Percentiles rank a stretch among this genome's conserved stretches.
Evolutionary conservation across 2,113 vertebrate genomes (phyloP).

Genomic region (Phalacrocorax aristotelis): DNA sequence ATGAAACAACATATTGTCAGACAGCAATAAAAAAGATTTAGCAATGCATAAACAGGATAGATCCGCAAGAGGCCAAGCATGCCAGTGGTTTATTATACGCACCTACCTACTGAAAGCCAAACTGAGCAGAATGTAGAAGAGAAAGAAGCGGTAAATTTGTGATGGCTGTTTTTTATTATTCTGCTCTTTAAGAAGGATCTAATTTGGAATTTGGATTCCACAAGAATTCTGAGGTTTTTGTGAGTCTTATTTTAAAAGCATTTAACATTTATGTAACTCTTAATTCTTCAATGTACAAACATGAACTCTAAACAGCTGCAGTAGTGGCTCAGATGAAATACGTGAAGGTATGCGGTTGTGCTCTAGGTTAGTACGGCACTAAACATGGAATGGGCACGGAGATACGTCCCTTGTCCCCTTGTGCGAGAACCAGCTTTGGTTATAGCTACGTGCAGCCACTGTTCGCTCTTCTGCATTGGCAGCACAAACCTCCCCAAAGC

Average conservation of each 20-base stretch:
- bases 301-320: not conserved
- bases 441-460: not conserved
- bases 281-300: not conserved
- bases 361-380: not conserved
- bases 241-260: not conserved
- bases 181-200: not conserved
- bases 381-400: not conserved
- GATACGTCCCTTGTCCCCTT: not conserved
- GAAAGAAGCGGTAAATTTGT: constrained; percentile 30
- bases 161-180: constrained; percentile 36
- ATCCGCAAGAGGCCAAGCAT: constrained; percentile 33
- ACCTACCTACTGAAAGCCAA: constrained; percentile 1
- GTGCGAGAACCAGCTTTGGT: not conserved
- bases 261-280: constrained; percentile 25
- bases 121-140: constrained; percentile 45
- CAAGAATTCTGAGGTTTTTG: not conserved
- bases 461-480: not conserved
- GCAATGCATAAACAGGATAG: constrained; percentile 46
- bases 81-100: constrained; percentile 27
- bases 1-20: constrained; percentile 58
- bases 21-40: constrained; percentile 58
- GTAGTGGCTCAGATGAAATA: constrained; percentile 20
- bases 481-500: not conserved
- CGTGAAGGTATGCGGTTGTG: not conserved
- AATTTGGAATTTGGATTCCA: constrained; percentile 22